Percentiles rank a stretch among this genome's conserved stretches.
Conservation (phyloP, 2,888 invertebrate genomes). For the Invenusta paracnida region DNA sequence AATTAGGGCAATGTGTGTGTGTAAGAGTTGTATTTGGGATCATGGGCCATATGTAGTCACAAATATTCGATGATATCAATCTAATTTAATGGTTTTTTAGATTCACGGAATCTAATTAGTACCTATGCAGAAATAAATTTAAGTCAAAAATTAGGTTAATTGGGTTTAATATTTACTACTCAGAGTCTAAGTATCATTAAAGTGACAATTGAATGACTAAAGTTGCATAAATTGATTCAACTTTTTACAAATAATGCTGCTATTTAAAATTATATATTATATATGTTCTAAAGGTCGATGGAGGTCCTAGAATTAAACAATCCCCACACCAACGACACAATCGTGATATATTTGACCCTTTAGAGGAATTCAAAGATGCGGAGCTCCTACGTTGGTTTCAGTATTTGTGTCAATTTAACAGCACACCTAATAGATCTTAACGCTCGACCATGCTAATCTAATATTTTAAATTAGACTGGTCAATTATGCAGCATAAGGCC, state of each 20-base stretch:
- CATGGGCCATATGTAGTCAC: neutral
- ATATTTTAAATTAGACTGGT: neutral
- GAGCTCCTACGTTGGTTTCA: neutral
- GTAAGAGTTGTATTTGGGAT: no score
- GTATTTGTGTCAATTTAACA: neutral
- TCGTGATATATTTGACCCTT: neutral
- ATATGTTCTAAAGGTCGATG: neutral
- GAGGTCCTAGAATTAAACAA: neutral
- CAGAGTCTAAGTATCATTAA: no score
- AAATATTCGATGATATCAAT: neutral
- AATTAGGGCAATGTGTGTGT: no score
- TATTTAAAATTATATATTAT: neutral
- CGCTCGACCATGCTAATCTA: neutral
- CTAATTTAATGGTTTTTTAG: no score
- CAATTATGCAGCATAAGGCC: neutral
- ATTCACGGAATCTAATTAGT: no score
- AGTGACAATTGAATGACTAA: no score
- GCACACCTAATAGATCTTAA: no score
- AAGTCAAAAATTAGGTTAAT: neutral
- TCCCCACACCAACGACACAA: neutral
- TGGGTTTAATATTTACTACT: neutral
- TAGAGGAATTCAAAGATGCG: neutral
- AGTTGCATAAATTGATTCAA: no score
- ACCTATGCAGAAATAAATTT: neutral
- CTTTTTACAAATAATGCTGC: neutral